Evolutionary conservation across 2,888 invertebrate species (phyloP).

Genomic region (Megastigmus dorsalis): DNA sequence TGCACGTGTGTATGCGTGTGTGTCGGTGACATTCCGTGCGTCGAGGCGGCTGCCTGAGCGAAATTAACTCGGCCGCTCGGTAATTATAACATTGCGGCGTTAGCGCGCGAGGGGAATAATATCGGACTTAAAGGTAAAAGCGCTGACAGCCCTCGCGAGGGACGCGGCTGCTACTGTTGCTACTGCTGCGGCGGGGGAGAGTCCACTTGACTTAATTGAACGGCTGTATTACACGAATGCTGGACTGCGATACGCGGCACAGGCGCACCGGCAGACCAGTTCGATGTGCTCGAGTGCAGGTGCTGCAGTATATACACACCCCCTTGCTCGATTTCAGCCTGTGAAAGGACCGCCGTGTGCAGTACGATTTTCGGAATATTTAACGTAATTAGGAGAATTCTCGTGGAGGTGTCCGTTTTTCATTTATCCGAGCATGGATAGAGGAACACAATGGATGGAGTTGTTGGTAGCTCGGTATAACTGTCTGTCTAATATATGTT

Average conservation of each 20-base stretch:
- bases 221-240: constrained; percentile 44
- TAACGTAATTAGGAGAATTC: too few relatives aligned
- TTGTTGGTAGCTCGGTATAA: too few relatives aligned
- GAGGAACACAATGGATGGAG: too few relatives aligned
- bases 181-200: not conserved
- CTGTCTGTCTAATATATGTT: too few relatives aligned
- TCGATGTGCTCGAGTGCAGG: constrained; percentile 14
- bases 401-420: too few relatives aligned
- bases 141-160: constrained; percentile 19
- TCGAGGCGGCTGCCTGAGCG: not conserved
- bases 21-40: constrained; percentile 42
- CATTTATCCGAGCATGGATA: too few relatives aligned
- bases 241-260: too few relatives aligned
- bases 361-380: not conserved
- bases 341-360: not conserved
- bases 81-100: constrained; percentile 46
- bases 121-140: constrained; percentile 38
- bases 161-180: not conserved
- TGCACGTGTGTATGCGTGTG: not conserved
- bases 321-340: too few relatives aligned
- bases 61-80: constrained; percentile 40
- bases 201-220: constrained; percentile 58
- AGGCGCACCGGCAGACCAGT: too few relatives aligned
- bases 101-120: constrained; percentile 22
- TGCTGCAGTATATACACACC: not conserved